A percentile compares a stretch with the other conserved stretches of the same genome.
Evolutionary conservation across 1,140 invertebrate genomes (phyloP).

Genomic region (Himalopsyche phryganea): DNA sequence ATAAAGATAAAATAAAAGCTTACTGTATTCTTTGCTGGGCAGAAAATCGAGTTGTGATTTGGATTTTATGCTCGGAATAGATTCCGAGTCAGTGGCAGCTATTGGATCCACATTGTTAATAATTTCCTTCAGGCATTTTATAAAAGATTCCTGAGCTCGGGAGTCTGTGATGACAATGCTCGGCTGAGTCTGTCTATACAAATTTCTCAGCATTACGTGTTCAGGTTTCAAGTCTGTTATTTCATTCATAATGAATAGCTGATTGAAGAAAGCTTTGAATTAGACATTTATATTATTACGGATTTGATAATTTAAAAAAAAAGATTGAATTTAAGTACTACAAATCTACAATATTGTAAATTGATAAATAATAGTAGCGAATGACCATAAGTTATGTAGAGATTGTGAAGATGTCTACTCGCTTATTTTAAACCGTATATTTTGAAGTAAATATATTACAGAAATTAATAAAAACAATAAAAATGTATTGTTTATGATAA

Average conservation of each 20-base stretch:
- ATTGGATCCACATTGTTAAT: constrained; percentile 39
- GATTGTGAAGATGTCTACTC: no score
- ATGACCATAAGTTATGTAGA: no score
- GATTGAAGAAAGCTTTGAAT: neutral
- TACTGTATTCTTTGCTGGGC: constrained; percentile 57
- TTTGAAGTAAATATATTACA: no score
- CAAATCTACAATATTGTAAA: no score
- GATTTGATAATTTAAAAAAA: no score
- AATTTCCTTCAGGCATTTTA: constrained; percentile 40
- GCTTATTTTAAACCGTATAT: no score
- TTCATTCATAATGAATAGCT: constrained; percentile 62
- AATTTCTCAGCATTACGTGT: constrained; percentile 54
- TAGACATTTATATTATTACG: no score
- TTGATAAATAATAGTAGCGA: no score
- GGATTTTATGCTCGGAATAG: constrained; percentile 35
- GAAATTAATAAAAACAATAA: no score
- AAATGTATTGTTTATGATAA: no score
- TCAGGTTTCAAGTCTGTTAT: constrained; percentile 57
- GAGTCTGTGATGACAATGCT: constrained; percentile 54
- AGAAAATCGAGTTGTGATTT: constrained; percentile 52
- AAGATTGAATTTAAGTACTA: no score
- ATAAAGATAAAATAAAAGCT: constrained; percentile 10
- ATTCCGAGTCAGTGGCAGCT: constrained; percentile 37
- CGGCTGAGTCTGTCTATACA: constrained; percentile 64
- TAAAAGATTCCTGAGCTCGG: constrained; percentile 48